Conservation (phyloP, 2,113 vertebrate species). For the Suncus etruscus region DNA sequence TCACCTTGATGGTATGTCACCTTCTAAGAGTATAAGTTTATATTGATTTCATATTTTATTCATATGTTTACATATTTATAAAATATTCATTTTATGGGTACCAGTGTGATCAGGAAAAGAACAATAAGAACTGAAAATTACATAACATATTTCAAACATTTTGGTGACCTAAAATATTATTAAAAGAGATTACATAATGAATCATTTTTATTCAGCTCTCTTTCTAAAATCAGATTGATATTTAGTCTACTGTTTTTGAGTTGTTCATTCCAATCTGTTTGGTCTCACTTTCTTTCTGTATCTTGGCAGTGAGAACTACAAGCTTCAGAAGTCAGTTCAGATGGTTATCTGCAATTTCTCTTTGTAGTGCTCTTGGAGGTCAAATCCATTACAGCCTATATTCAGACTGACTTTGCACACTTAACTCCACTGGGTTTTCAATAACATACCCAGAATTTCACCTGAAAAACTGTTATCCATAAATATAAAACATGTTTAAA, state of each 20-base stretch:
- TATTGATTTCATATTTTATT: not conserved
- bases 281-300: constrained; percentile 78
- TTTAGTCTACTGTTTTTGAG: constrained; percentile 71
- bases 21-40: constrained; percentile 14
- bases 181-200: constrained; percentile 2
- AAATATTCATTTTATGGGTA: constrained; percentile 28
- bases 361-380: constrained; percentile 86
- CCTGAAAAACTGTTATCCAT: constrained; percentile 83
- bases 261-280: constrained; percentile 76
- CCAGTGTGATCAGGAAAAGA: constrained; percentile 12
- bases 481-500: constrained; percentile 84
- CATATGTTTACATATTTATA: not conserved
- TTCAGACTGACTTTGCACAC: constrained; percentile 86
- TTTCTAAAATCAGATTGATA: constrained; percentile 79
- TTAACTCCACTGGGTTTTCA: constrained; percentile 85
- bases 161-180: not conserved
- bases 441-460: constrained; percentile 82
- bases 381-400: constrained; percentile 88
- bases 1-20: not conserved
- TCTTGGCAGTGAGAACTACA: constrained; percentile 83
- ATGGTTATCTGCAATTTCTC: constrained; percentile 89
- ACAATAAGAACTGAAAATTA: not conserved
- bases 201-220: constrained; percentile 47
- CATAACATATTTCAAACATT: constrained; percentile 17
- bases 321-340: constrained; percentile 87